A percentile compares a stretch with the other conserved stretches of the same genome.
Conservation (phyloP, 2,113 vertebrate species). For the Prionailurus viverrinus region DNA sequence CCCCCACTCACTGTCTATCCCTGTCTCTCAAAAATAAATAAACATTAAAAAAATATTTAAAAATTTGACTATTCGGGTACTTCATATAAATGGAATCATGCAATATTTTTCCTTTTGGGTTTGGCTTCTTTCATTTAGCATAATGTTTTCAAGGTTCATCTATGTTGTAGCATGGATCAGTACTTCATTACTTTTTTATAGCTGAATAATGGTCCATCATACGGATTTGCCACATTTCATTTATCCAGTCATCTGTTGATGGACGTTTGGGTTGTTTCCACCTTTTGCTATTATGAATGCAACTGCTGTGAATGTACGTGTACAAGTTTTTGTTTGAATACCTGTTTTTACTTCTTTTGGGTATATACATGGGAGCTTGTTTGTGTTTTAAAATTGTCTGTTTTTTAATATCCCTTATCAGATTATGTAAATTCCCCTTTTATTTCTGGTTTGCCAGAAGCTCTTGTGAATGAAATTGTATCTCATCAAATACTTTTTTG, state of each 20-base stretch:
- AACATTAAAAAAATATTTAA: neutral
- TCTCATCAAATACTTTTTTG: constrained; percentile 14
- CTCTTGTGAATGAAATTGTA: neutral
- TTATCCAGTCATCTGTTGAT: neutral
- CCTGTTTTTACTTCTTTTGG: neutral
- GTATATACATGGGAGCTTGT: neutral
- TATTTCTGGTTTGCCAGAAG: neutral
- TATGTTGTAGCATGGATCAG: neutral
- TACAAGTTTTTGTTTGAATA: neutral
- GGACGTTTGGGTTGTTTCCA: neutral
- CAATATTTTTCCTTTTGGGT: neutral
- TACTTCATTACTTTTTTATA: neutral
- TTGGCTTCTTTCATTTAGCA: neutral
- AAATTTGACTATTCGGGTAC: neutral
- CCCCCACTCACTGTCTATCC: too few relatives aligned
- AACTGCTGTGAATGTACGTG: neutral
- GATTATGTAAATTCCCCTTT: neutral
- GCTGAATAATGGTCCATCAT: neutral
- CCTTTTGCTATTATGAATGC: neutral
- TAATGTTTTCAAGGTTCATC: neutral
- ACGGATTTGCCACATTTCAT: neutral
- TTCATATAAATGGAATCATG: neutral
- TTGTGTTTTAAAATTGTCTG: constrained; percentile 16
- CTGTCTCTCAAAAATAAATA: too few relatives aligned
- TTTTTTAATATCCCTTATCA: neutral